Evolutionary conservation across 2,113 vertebrate genomes (phyloP), one percentile per base, ranked within the genome.

Genomic region (Siniperca knerii): DNA sequence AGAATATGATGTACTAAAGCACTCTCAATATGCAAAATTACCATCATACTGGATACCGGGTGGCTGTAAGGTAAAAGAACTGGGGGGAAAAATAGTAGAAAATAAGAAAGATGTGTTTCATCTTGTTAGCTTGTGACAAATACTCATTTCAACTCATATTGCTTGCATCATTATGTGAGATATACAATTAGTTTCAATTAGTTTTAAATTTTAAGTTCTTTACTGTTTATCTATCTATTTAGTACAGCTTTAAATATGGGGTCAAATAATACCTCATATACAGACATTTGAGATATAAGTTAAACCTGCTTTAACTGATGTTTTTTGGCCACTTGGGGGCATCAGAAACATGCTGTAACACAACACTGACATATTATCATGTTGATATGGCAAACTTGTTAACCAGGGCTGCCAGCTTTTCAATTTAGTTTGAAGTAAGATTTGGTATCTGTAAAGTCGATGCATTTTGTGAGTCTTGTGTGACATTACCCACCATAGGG

Each of bases 1-100:
- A 66, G 57, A 37, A 57, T 21, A 21, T 4, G 0, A 42, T 42
- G 75, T 42, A 33, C 25, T 48, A 37, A 74, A 55, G 44, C n/a
- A 40, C 21, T 52, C 25, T 37, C 35, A 48, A 11, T 52, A 37
- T 70, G 29, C 69, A 42, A 61, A 82, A 83, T 75, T 13, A 58
- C 20, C 42, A 4, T 25, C 33, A 42, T 61, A 23, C 29, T 9
- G 35, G 37, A 57, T 57, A 25, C 4, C 20, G 20, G 16, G n/a
- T 62, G 25, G 13, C 8, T 4, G 35, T 21, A 29, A 58, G 9
- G 21, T 23, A 50, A 44, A 60, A 80, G 18, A 66, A 23, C 18
- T 11, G 15, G 4, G 1, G 37, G 37, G 21, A 62, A 64, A 50
- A 29, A 16, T 23, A 8, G 40, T 13, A 20, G 55, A 52, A 13